Percentiles rank a stretch among this genome's conserved stretches.
Conservation (phyloP, 2,113 vertebrate genomes). For the Gopherus flavomarginatus region DNA sequence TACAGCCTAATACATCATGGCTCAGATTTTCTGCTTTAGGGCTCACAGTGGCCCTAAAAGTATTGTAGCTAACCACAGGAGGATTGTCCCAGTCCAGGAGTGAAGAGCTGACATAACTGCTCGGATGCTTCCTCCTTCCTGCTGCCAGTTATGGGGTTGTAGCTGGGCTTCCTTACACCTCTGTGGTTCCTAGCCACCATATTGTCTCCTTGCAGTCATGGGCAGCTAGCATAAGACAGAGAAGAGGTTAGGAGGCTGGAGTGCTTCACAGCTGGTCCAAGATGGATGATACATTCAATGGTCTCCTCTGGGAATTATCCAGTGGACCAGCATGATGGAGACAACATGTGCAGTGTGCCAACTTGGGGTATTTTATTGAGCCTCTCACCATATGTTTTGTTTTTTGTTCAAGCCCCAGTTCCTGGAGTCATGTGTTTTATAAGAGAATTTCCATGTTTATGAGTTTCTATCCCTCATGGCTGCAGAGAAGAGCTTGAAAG, state of each 20-base stretch:
- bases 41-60: background rate
- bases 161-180: background rate
- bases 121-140: background rate
- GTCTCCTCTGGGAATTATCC: background rate
- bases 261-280: background rate
- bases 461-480: background rate
- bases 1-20: background rate
- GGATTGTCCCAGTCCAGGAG: background rate
- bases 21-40: background rate
- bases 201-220: background rate
- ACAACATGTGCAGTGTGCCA: background rate
- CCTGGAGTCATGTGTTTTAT: background rate
- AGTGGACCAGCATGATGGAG: background rate
- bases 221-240: background rate
- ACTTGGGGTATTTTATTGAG: background rate
- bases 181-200: background rate
- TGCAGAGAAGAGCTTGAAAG: conserved; percentile 25
- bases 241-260: background rate
- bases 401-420: background rate
- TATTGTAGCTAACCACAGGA: background rate
- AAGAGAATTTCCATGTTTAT: background rate
- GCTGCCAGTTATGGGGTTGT: background rate
- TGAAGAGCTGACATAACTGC: background rate
- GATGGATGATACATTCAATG: background rate
- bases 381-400: background rate